Evolutionary conservation across 2,797 vertebrate genomes (phyloP).

Genomic region (Okamejei kenojei): DNA sequence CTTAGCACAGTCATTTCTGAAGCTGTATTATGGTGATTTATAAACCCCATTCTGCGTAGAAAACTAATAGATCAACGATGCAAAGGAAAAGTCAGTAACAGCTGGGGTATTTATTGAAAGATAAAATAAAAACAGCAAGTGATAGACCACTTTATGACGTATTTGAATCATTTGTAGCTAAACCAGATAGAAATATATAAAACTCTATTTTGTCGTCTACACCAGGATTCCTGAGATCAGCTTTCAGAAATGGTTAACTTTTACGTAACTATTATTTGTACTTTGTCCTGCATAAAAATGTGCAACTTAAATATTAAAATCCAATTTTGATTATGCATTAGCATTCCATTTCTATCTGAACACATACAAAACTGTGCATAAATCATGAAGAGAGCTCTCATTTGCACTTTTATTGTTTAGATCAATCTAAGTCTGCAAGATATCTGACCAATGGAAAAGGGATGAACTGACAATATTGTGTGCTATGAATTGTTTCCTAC

Average conservation of each 20-base stretch:
- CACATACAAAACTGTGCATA: neutral
- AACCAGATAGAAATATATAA: neutral
- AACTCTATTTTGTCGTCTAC: neutral
- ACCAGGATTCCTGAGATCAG: neutral
- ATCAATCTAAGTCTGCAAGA: neutral
- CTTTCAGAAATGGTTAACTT: slow-evolving; percentile 12
- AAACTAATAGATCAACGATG: slow-evolving; percentile 85
- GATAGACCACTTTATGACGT: slow-evolving; percentile 77
- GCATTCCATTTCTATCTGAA: neutral
- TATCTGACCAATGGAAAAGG: neutral
- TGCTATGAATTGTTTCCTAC: neutral
- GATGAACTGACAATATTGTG: neutral
- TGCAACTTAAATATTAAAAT: neutral
- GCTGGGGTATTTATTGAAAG: slow-evolving; percentile 57
- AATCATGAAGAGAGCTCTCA: neutral
- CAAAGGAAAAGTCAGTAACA: slow-evolving; percentile 58
- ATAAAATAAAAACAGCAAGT: slow-evolving; percentile 65
- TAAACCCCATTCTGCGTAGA: slow-evolving; percentile 67
- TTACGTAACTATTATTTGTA: neutral
- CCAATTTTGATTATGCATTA: neutral
- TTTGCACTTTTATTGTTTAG: neutral
- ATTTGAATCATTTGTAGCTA: slow-evolving; percentile 40
- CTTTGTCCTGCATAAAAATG: neutral
- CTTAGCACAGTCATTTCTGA: slow-evolving; percentile 78
- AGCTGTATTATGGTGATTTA: slow-evolving; percentile 93